Base-by-base conservation (phyloP, 2,797 vertebrate genomes). In the Hippocampus kuda region DNA sequence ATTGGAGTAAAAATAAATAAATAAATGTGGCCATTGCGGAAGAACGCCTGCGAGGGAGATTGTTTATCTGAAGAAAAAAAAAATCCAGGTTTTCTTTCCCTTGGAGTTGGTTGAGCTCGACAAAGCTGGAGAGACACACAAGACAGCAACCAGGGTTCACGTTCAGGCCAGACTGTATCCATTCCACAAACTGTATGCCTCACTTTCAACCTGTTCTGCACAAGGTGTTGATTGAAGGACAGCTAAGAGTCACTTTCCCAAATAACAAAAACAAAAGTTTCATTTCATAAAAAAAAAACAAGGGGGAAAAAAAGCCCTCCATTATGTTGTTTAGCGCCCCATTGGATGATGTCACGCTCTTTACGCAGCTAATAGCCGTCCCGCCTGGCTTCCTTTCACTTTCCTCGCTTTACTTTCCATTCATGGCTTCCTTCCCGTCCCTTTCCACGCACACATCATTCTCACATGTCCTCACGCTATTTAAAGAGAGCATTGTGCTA, bases 401-500 rank as follows among this genome's bases (percentile, higher is more conserved):
- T 80, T 8, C 77, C 81, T 78, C 48, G 59, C 67, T 77, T 77
- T 79, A 70, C 77, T 73, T 44, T 10, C 51, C 69, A 59, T 68
- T 57, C 68, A 79, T 80, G 4, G 30, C 53, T 57, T 83, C 73
- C 78, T 75, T 69, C 67, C 74, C 41, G 46, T 48, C 68, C 60
- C 54, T 67, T 44, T 30, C 5, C 12, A 42, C 38, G 20, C 75
- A 78, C 57, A 83, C 76, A 81, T 77, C 63, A 67, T 70, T 24
- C 27, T 63, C 42, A 27, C 72, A 61, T 44, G 24, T 75, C 68
- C 16, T 53, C 54, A 34, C 1, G 38, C 79, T 89, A 87, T 89
- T 88, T 89, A 80, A 81, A 78, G 83, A 72, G 72, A 71, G 16
- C 77, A 76, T 79, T 83, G 85, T 84, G 79, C 72, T 69, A 67